Percentiles rank a stretch among this genome's conserved stretches.
phyloP scores from a whole-genome alignment of 2,888 invertebrate species.

The Volucella zonaria region DNA sequence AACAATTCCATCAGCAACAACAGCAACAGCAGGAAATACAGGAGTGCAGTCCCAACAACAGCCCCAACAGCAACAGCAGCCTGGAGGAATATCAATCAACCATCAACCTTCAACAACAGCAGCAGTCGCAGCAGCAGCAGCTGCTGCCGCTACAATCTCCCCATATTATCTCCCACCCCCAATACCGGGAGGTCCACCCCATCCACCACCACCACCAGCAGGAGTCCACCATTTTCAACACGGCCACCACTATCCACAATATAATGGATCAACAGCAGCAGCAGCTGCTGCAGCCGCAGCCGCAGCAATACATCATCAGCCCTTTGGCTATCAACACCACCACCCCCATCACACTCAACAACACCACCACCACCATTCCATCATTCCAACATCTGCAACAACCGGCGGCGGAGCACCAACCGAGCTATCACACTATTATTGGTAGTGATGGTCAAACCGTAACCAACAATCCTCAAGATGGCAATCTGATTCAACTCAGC shows the following conservation, averaged over 20 bases:
- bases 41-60: conserved; percentile 77
- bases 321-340: conserved; percentile 82
- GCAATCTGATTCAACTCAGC: conserved; percentile 22
- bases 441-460: conserved; percentile 84
- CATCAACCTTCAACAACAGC: conserved; percentile 65
- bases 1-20: conserved; percentile 76
- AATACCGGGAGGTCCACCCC: conserved; percentile 76
- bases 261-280: conserved; percentile 78
- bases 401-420: conserved; percentile 85
- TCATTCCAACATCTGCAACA: conserved; percentile 84
- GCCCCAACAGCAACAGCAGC: conserved; percentile 75
- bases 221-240: conserved; percentile 78
- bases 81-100: conserved; percentile 70
- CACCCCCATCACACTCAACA: conserved; percentile 79
- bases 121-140: conserved; percentile 67
- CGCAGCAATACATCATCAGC: conserved; percentile 82
- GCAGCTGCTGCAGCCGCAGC: conserved; percentile 78
- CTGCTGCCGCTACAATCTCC: conserved; percentile 76
- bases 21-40: conserved; percentile 74
- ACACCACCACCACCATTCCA: conserved; percentile 81
- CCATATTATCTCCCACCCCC: conserved; percentile 79
- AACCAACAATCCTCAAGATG: conserved; percentile 23
- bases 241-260: conserved; percentile 79
- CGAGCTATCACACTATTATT: conserved; percentile 91
- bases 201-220: conserved; percentile 76